These are phyloP conservation scores for Ictidomys tridecemlineatus DNA, from an alignment of 2,113 vertebrate species.

Conservation along the genomic window DNA sequence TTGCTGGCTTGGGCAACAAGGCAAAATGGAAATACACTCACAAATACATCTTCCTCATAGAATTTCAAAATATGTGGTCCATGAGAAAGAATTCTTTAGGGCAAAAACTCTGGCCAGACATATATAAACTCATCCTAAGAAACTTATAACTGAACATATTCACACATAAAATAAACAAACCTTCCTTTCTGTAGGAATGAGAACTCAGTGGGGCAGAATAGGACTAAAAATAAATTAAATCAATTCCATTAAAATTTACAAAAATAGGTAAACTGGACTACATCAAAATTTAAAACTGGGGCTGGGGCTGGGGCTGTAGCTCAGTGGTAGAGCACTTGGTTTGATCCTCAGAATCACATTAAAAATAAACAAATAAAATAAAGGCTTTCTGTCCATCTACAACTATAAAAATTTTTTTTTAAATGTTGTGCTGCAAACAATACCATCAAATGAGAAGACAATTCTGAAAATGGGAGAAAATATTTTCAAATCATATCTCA, in stretches of 20 bases:
- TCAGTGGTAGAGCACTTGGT: too few species aligned
- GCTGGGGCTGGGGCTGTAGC: too few species aligned
- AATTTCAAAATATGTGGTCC: conserved; percentile 40
- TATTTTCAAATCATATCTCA: conserved; percentile 31
- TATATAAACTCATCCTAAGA: background rate
- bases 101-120: background rate
- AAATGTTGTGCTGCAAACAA: background rate
- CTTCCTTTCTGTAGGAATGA: background rate
- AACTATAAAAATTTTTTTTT: too few species aligned
- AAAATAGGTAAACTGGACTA: background rate
- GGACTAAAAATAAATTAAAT: conserved; percentile 37
- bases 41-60: background rate
- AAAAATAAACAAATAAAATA: too few species aligned
- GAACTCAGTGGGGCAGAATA: background rate
- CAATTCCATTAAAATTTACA: background rate
- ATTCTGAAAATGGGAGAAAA: background rate
- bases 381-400: too few species aligned
- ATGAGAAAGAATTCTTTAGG: conserved; percentile 23
- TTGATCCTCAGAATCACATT: too few species aligned
- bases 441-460: conserved; percentile 4
- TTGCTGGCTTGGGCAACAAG: background rate
- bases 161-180: background rate
- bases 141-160: background rate
- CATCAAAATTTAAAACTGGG: conserved; percentile 25
- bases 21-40: background rate